Conservation (phyloP, 2,113 vertebrate genomes). For the Macheiramphus alcinus region DNA sequence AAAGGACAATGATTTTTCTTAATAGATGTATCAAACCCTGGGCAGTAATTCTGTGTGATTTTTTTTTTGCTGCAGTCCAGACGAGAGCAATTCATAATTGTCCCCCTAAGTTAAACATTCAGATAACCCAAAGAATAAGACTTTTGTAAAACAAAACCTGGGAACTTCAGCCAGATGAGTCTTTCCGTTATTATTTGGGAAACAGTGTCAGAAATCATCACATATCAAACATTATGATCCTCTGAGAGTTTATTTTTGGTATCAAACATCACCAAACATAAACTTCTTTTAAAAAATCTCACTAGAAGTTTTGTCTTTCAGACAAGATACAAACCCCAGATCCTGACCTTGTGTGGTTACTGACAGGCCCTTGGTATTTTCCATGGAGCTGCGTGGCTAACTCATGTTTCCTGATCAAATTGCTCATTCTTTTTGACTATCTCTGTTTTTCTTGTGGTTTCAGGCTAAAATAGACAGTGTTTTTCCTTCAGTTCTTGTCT, state of each 20-base stretch:
- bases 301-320: background rate
- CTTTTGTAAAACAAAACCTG: slow-evolving; percentile 5
- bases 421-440: slow-evolving; percentile 1
- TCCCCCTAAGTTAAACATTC: slow-evolving; percentile 43
- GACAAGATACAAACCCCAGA: background rate
- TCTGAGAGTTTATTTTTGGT: background rate
- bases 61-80: background rate
- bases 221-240: background rate
- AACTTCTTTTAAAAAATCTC: background rate
- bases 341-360: background rate
- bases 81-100: slow-evolving; percentile 38
- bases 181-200: slow-evolving; percentile 23
- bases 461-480: background rate
- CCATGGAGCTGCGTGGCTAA: background rate
- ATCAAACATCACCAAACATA: background rate
- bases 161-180: slow-evolving; percentile 1
- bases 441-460: slow-evolving; percentile 1
- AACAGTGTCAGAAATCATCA: slow-evolving; percentile 21
- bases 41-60: background rate
- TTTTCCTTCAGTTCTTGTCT: background rate
- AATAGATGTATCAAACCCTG: background rate
- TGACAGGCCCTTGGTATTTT: slow-evolving; percentile 6
- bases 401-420: slow-evolving; percentile 9
- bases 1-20: background rate
- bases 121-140: slow-evolving; percentile 5